These are phyloP conservation scores for Alviniconcha strummeri DNA, from an alignment of 2,888 invertebrate species.

Conservation along the genomic window DNA sequence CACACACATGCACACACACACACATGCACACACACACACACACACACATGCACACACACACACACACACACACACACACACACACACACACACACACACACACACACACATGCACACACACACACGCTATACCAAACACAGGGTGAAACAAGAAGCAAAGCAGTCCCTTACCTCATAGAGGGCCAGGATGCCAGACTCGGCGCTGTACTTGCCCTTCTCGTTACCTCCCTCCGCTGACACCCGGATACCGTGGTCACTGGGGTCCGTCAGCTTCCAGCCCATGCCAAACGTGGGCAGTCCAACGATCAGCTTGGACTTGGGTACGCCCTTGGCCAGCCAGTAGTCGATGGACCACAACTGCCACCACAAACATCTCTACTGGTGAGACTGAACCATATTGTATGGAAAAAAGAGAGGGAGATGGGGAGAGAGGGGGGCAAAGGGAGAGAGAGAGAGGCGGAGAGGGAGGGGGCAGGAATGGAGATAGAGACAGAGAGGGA, in stretches of 20 bases:
- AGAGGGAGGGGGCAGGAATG: neutral
- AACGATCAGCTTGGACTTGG: conserved; percentile 46
- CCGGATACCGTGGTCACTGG: conserved; percentile 77
- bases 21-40: too few relatives aligned
- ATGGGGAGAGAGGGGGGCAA: too few relatives aligned
- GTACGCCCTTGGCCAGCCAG: conserved; percentile 48
- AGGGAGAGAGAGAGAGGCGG: too few relatives aligned
- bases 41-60: too few relatives aligned
- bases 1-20: too few relatives aligned
- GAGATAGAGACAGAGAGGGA: too few relatives aligned
- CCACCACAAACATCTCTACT: neutral
- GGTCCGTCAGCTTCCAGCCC: conserved; percentile 55
- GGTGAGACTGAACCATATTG: neutral
- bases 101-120: too few relatives aligned
- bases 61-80: too few relatives aligned
- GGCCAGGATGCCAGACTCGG: conserved; percentile 94
- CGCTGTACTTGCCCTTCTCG: conserved; percentile 88
- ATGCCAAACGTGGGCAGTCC: conserved; percentile 52
- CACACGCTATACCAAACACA: too few relatives aligned
- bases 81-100: too few relatives aligned
- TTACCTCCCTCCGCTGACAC: conserved; percentile 93
- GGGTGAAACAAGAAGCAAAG: neutral
- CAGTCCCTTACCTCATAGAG: conserved; percentile 85
- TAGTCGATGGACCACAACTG: conserved; percentile 61
- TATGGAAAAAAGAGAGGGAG: neutral